A percentile compares a stretch with the other conserved stretches of the same genome.
Conservation (phyloP, 2,113 vertebrate genomes). For the Garra rufa region DNA sequence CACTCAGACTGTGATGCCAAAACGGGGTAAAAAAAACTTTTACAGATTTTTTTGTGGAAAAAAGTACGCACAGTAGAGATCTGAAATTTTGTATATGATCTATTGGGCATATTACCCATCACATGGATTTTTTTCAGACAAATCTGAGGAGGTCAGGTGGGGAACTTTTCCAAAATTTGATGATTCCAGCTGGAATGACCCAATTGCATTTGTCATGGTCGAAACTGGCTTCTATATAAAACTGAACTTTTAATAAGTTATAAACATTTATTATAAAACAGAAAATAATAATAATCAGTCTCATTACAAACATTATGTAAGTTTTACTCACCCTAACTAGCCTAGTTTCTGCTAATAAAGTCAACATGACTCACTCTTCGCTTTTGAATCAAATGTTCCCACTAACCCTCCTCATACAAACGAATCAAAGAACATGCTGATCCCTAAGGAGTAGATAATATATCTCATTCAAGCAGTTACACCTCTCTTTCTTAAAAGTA, state of each 20-base stretch:
- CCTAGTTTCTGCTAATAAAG: background rate
- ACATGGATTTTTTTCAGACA: no score
- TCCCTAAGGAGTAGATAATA: background rate
- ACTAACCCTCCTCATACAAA: conserved; percentile 12
- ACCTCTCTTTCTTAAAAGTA: background rate
- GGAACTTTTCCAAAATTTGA: no score
- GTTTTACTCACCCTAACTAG: background rate
- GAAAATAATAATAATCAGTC: background rate
- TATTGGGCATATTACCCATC: no score
- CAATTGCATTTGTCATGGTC: background rate
- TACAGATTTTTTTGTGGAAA: no score
- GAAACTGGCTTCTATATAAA: background rate
- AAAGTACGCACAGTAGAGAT: no score
- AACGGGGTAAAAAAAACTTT: no score
- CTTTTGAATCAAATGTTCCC: background rate
- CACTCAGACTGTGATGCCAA: no score
- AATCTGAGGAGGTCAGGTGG: no score
- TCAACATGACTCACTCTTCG: conserved; percentile 1
- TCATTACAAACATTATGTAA: background rate
- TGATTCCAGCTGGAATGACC: no score
- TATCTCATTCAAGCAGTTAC: background rate
- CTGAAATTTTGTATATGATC: no score
- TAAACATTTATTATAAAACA: background rate
- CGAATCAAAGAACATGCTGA: background rate
- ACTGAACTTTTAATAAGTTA: background rate